Percentiles rank a stretch among this genome's conserved stretches.
phyloP scores from a whole-genome alignment of 2,797 vertebrate genomes.

The Poecile montanus region DNA sequence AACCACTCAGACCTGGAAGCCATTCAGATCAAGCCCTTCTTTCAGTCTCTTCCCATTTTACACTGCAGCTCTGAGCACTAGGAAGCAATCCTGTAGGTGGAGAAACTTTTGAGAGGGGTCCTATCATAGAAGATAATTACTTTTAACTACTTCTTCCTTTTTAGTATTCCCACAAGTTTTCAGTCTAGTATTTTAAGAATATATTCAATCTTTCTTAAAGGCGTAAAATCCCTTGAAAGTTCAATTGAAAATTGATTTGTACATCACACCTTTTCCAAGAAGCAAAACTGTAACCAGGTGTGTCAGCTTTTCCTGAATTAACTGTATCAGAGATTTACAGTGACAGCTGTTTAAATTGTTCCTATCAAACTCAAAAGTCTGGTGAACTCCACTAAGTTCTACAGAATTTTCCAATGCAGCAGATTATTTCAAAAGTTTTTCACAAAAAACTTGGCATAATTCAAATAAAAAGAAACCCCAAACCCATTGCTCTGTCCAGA shows the following conservation, averaged over 20 bases:
- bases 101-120: neutral
- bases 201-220: neutral
- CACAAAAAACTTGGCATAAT: neutral
- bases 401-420: neutral
- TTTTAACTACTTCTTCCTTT: neutral
- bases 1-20: neutral
- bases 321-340: neutral
- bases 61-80: neutral
- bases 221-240: neutral
- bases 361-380: neutral
- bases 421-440: neutral
- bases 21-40: neutral
- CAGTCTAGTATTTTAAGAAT: neutral
- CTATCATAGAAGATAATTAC: neutral
- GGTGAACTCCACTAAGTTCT: neutral
- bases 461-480: neutral
- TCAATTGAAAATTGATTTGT: neutral
- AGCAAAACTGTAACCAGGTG: neutral
- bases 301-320: slow-evolving; percentile 1
- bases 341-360: neutral
- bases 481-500: neutral
- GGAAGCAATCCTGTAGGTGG: neutral
- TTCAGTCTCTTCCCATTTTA: neutral
- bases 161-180: neutral
- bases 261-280: neutral